Conservation (phyloP, 2,113 vertebrate genomes). For the Saguinus midas region DNA sequence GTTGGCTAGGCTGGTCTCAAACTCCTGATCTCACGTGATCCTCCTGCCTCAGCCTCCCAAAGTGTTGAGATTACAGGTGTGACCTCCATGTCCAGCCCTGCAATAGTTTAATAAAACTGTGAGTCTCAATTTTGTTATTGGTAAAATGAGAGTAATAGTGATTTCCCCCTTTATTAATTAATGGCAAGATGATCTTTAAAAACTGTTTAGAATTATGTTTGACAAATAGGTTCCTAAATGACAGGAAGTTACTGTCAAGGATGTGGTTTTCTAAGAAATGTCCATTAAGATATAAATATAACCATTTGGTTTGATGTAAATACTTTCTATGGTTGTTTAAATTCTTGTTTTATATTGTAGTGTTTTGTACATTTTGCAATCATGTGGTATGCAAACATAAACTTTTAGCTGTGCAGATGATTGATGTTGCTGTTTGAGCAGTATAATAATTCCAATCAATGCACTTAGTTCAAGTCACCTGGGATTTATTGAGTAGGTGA, state of each 20-base stretch:
- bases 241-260: background rate
- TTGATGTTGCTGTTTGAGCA: background rate
- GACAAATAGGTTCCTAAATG: background rate
- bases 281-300: background rate
- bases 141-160: background rate
- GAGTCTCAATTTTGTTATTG: background rate
- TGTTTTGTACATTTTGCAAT: background rate
- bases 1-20: no score
- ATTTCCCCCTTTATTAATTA: background rate
- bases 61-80: no score
- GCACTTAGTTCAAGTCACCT: background rate
- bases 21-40: no score
- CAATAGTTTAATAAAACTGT: background rate
- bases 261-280: background rate
- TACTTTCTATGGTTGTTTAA: background rate
- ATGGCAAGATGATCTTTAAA: background rate
- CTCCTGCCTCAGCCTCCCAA: no score
- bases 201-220: background rate
- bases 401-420: background rate
- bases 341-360: background rate
- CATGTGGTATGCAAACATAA: background rate
- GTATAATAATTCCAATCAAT: background rate
- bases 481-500: background rate
- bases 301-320: background rate
- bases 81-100: background rate